phyloP scores from a whole-genome alignment of 2,113 vertebrate species.

The Seriola quinqueradiata region DNA sequence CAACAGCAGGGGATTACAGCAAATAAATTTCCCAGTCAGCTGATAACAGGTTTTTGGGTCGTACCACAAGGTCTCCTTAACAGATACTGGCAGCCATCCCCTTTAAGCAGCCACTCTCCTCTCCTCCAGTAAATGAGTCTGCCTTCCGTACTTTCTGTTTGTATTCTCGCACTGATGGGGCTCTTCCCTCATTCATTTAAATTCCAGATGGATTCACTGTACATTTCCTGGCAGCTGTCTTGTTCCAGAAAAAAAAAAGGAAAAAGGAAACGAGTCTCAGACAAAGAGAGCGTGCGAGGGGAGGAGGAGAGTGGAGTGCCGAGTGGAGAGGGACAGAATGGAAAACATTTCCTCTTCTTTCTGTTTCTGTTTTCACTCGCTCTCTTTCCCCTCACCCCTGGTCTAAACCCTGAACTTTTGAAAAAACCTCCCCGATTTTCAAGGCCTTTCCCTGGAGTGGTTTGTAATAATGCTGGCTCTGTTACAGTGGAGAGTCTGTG shows the following conservation, averaged over 20 bases:
- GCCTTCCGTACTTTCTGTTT: slow-evolving; percentile 55
- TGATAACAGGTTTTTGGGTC: slow-evolving; percentile 45
- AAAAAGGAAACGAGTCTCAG: slow-evolving; percentile 14
- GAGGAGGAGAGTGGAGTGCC: slow-evolving; percentile 60
- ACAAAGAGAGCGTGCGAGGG: slow-evolving; percentile 76
- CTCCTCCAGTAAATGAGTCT: slow-evolving; percentile 39
- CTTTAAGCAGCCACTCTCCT: slow-evolving; percentile 3
- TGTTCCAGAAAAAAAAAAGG: slow-evolving; percentile 47
- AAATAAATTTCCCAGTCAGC: slow-evolving; percentile 29
- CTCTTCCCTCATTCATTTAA: slow-evolving; percentile 80
- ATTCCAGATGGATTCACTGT: slow-evolving; percentile 84
- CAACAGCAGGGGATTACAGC: slow-evolving; percentile 30
- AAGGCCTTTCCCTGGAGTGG: slow-evolving; percentile 56
- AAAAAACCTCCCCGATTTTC: slow-evolving; percentile 27
- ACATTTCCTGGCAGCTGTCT: slow-evolving; percentile 84
- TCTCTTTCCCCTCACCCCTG: slow-evolving; percentile 53
- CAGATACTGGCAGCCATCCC: slow-evolving; percentile 25
- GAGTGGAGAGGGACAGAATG: slow-evolving; percentile 63
- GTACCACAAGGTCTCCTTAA: slow-evolving; percentile 17
- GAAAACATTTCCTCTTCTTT: slow-evolving; percentile 81
- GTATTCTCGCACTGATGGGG: slow-evolving; percentile 61
- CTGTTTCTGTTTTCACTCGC: slow-evolving; percentile 66
- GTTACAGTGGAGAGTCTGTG: slow-evolving; percentile 56
- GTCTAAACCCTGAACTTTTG: slow-evolving; percentile 69
- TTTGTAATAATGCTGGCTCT: slow-evolving; percentile 64